These are phyloP conservation scores for Trichechus manatus DNA, from an alignment of 2,113 vertebrate genomes.

Conservation along the genomic window DNA sequence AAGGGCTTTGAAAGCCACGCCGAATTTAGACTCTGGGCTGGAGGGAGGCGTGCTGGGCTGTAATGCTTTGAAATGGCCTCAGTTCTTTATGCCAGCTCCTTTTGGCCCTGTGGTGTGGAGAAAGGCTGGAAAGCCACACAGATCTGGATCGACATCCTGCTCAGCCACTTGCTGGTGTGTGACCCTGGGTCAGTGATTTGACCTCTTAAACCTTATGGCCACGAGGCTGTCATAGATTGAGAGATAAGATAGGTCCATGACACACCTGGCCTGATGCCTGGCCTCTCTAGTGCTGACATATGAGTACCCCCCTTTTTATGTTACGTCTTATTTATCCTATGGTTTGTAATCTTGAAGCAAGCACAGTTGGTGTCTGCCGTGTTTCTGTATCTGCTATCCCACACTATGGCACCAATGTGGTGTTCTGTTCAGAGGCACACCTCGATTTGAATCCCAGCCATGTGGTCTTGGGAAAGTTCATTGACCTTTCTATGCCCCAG, in stretches of 20 bases:
- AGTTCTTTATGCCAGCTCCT: neutral
- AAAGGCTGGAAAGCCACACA: neutral
- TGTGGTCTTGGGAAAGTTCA: neutral
- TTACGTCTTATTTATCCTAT: neutral
- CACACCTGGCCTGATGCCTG: neutral
- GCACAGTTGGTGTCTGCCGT: neutral
- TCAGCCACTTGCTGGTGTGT: neutral
- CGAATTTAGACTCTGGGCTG: neutral
- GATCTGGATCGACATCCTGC: neutral
- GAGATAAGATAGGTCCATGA: neutral
- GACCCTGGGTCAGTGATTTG: neutral
- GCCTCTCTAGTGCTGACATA: neutral
- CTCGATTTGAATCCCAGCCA: neutral
- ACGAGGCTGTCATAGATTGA: neutral
- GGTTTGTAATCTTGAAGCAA: neutral
- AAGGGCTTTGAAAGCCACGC: neutral
- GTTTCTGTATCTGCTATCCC: neutral
- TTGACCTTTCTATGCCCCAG: neutral
- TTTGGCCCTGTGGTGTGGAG: neutral
- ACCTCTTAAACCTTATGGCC: neutral
- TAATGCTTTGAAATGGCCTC: neutral
- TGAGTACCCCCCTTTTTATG: neutral
- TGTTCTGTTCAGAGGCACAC: neutral
- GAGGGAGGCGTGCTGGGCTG: neutral
- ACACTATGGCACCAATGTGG: fast-evolving